Evolutionary conservation across 2,888 invertebrate species (phyloP), one percentile per base, ranked within the genome.

Genomic region (Philaethria dido): DNA sequence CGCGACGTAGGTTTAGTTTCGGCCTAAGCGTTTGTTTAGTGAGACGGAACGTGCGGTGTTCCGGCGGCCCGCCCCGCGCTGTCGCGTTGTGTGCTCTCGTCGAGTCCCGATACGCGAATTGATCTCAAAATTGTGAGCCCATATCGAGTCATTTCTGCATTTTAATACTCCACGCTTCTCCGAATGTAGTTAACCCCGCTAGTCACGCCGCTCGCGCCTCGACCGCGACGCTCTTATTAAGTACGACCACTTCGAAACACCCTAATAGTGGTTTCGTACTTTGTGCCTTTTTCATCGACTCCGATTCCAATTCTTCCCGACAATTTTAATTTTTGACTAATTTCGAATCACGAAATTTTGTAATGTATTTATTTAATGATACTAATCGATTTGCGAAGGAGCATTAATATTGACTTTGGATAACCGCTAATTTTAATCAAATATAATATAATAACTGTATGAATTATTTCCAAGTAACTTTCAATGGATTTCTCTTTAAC

Each of bases 51-150:
- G 87, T 78, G 39, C 73, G 87, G 86, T 89, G 82, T 84, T 84
- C 76, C 84, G 74, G 54, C 64, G 70, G 67, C 69, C 70, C 80
- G 52, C 52, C 59, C 68, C 44, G 69, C 69, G 69, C 71, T 65
- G 71, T 71, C 68, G 68, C 68, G 72, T n/a, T 70, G 68, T 73
- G 71, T 62, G 71, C 71, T 72, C 54, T 66, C 66, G 72, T 72
- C 70, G 74, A 72, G 69, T 75, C 77, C 78, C 75, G 86, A 80
- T 83, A 80, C 81, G 83, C 68, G 33, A 62, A 71, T 69, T 89
- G 91, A 91, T 91, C 91, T 92, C 91, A 91, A 88, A 87, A 87
- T 86, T 86, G 82, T 84, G 83, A 87, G 83, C 84, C 84, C 80
- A 80, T 80, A 68, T 59, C 83, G 78, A 88, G 88, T 88, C 87